phyloP scores from a whole-genome alignment of 1,140 invertebrate species.

The Megalopta genalis region DNA sequence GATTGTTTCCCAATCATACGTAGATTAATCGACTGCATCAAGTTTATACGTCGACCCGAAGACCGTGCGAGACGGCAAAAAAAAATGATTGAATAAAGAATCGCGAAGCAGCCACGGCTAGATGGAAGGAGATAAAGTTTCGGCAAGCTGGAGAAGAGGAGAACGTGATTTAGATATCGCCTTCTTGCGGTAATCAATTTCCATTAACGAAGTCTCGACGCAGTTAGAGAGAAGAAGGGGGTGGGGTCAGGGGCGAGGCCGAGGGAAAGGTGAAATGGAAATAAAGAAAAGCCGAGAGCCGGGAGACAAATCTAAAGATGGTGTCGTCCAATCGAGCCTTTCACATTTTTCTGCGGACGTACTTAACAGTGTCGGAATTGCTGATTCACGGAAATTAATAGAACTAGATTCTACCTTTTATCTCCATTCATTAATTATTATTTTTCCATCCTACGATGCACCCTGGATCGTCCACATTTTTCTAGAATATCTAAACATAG shows the following conservation, averaged over 20 bases:
- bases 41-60: background rate
- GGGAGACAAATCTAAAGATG: slow-evolving; percentile 34
- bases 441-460: no score
- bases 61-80: background rate
- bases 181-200: slow-evolving; percentile 77
- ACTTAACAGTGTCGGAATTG: background rate
- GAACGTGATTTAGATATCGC: slow-evolving; percentile 76
- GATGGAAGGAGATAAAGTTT: slow-evolving; percentile 50
- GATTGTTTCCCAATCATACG: slow-evolving; percentile 25
- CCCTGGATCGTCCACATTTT: no score
- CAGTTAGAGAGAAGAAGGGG: slow-evolving; percentile 55
- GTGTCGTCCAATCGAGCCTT: slow-evolving; percentile 44
- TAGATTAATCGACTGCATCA: slow-evolving; percentile 6
- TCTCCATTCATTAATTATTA: no score
- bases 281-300: slow-evolving; percentile 46
- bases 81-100: slow-evolving; percentile 41
- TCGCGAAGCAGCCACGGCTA: slow-evolving; percentile 25
- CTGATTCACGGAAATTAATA: no score
- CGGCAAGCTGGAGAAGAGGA: slow-evolving; percentile 61
- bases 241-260: slow-evolving; percentile 29
- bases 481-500: no score
- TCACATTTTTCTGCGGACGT: slow-evolving; percentile 32
- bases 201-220: slow-evolving; percentile 69
- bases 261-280: slow-evolving; percentile 22
- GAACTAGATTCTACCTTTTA: no score